Evolutionary conservation across 2,797 vertebrate genomes (phyloP), one percentile per base, ranked within the genome.

Genomic region (Denticeps clupeoides): DNA sequence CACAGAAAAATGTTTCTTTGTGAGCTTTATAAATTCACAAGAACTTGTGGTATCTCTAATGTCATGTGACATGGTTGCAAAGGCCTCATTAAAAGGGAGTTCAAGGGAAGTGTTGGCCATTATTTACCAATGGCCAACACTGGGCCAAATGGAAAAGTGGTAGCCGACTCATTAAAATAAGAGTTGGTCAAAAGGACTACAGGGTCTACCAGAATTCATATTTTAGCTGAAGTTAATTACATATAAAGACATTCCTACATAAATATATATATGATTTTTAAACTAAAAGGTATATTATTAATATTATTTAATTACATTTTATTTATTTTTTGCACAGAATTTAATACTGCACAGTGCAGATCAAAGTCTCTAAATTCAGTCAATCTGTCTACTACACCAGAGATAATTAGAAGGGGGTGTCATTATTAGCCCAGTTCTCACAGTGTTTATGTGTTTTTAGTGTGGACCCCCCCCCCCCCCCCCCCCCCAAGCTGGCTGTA

Each of bases 101-200:
- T 28, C 26, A 44, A 25, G 41, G 41, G 23, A 24, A 44, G 26
- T 11, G 11, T 25, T 25, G 25, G 23, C 41, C 23, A 44, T 44
- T 44, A 35, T 38, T 38, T 38, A 38, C 18, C 7, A 38, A 21
- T 38, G 10, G 35, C 21, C 18, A 38, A 35, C 4, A 62, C 58
- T 38, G 56, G 41, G 58, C 2, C 49, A 62, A 58, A 72, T 75
- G 67, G 75, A 80, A 80, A 78, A n/a, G n/a, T n/a, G n/a, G n/a
- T n/a, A n/a, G n/a, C n/a, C n/a, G n/a, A n/a, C n/a, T n/a, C n/a
- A n/a, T n/a, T n/a, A n/a, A n/a, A n/a, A n/a, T n/a, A n/a, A n/a
- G n/a, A n/a, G n/a, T n/a, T n/a, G n/a, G n/a, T n/a, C n/a, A n/a
- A n/a, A n/a, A n/a, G n/a, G n/a, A n/a, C n/a, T n/a, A n/a, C n/a